These are phyloP conservation scores for Erebia ligea DNA, from an alignment of 2,888 invertebrate genomes.

Conservation along the genomic window DNA sequence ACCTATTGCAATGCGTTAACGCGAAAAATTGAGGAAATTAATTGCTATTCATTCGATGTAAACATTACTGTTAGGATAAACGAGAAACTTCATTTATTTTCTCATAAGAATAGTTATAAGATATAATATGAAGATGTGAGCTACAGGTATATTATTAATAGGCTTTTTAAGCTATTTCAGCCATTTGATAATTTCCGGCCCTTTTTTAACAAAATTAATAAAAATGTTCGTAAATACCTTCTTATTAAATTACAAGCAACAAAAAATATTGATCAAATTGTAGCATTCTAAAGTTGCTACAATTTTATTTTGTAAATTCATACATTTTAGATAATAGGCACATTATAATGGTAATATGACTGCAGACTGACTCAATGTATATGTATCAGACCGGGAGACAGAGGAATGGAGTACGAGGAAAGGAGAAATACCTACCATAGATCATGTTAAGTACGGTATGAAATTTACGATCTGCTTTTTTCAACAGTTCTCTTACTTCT, in stretches of 20 bases:
- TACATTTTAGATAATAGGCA: too few species aligned
- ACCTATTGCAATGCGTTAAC: constrained; percentile 32
- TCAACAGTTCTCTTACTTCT: not conserved
- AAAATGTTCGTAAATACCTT: not conserved
- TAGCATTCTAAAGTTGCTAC: too few species aligned
- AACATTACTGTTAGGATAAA: not conserved
- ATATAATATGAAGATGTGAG: not conserved
- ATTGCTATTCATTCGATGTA: constrained; percentile 10
- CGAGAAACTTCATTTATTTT: not conserved
- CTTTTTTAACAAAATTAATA: not conserved
- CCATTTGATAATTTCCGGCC: not conserved
- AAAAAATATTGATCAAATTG: not conserved
- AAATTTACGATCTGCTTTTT: not conserved
- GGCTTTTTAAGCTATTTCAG: not conserved
- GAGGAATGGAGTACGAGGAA: too few species aligned
- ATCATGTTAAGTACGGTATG: not conserved
- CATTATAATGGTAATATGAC: too few species aligned
- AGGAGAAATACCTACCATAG: not conserved
- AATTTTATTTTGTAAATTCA: too few species aligned
- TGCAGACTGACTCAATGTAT: too few species aligned
- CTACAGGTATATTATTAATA: too few species aligned
- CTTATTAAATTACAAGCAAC: too few species aligned
- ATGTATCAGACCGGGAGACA: too few species aligned
- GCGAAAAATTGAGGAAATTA: constrained; percentile 27
- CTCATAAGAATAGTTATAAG: not conserved